Conservation (phyloP, 2,797 vertebrate genomes). For the Buphagus erythrorhynchus region DNA sequence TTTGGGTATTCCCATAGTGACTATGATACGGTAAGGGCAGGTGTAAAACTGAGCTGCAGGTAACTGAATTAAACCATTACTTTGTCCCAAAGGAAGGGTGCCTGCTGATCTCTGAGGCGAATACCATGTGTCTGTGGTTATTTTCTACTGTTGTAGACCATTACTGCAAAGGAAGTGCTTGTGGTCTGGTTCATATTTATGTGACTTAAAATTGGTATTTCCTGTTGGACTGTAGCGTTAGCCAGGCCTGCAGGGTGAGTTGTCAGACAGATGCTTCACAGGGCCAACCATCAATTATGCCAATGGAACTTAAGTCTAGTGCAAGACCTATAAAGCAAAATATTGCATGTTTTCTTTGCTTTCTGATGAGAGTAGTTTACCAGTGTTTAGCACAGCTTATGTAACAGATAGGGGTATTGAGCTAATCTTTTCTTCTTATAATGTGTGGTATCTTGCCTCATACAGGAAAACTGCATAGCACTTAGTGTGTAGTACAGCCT, state of each 20-base stretch:
- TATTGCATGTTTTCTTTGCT: background rate
- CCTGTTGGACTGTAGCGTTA: background rate
- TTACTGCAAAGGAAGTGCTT: background rate
- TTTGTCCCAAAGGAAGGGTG: background rate
- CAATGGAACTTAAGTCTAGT: background rate
- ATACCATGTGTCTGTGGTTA: background rate
- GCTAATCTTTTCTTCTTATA: background rate
- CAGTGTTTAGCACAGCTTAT: background rate
- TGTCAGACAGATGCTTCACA: background rate
- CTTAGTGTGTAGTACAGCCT: background rate
- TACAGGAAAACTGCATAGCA: background rate
- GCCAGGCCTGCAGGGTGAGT: background rate
- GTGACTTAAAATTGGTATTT: background rate
- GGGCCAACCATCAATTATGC: background rate
- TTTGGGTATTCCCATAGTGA: constrained; percentile 94
- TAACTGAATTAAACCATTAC: background rate
- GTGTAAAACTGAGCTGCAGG: background rate
- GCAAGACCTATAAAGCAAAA: background rate
- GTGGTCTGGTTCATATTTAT: background rate
- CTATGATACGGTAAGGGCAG: constrained; percentile 87
- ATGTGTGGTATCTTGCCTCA: background rate
- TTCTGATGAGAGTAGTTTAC: background rate
- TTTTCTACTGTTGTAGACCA: background rate
- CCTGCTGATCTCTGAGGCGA: background rate
- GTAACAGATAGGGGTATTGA: background rate